phyloP scores from a whole-genome alignment of 2,797 vertebrate species.

The Gymnocypris eckloni region DNA sequence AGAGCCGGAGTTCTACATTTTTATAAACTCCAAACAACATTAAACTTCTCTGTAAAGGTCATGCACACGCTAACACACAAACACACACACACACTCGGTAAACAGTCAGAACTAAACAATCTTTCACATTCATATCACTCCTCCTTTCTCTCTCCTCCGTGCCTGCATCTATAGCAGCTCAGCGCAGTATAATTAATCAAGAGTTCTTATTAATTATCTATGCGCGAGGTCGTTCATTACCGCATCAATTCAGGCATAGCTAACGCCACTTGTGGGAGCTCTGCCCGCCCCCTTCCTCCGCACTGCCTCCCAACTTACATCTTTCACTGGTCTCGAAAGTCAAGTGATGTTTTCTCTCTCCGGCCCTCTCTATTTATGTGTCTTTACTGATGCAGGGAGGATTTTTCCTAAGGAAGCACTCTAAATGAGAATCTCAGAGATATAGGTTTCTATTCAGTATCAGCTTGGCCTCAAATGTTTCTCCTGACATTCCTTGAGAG shows the following conservation, averaged over 20 bases:
- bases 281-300: slow-evolving; percentile 63
- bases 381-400: not conserved
- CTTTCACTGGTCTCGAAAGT: slow-evolving; percentile 25
- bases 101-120: slow-evolving; percentile 66
- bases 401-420: not conserved
- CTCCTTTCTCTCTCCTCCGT: slow-evolving; percentile 67
- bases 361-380: slow-evolving; percentile 11
- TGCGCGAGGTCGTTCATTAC: slow-evolving; percentile 79
- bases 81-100: slow-evolving; percentile 58
- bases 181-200: slow-evolving; percentile 79
- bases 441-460: not conserved
- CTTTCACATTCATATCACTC: slow-evolving; percentile 55
- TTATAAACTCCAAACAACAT: slow-evolving; percentile 44
- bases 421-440: not conserved
- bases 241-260: slow-evolving; percentile 81
- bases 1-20: slow-evolving; percentile 5
- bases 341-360: slow-evolving; percentile 12
- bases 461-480: not conserved
- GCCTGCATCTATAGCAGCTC: slow-evolving; percentile 69
- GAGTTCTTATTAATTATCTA: slow-evolving; percentile 81
- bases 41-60: slow-evolving; percentile 40
- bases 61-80: slow-evolving; percentile 23
- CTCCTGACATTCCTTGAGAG: not conserved
- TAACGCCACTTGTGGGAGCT: slow-evolving; percentile 66
- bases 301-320: slow-evolving; percentile 22